Conservation (phyloP, 2,113 vertebrate species). For the Actenoides hombroni region DNA sequence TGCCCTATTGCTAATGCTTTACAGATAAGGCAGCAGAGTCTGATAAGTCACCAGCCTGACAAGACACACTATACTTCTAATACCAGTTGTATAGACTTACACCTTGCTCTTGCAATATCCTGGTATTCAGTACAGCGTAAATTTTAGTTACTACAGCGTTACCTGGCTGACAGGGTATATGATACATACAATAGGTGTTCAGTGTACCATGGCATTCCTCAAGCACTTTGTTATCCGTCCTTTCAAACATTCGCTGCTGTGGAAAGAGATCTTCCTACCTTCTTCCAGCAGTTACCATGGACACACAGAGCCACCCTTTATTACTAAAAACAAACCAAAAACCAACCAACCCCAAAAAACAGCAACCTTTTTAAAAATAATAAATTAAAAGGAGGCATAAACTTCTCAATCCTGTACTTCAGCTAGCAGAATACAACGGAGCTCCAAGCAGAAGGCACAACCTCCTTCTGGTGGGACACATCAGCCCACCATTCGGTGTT, state of each 20-base stretch:
- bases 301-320: neutral
- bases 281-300: neutral
- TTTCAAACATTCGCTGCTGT: neutral
- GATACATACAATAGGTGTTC: neutral
- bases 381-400: neutral
- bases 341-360: too few relatives aligned
- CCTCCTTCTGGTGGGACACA: neutral
- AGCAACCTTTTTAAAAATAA: neutral
- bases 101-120: neutral
- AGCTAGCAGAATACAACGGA: neutral
- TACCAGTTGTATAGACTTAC: neutral
- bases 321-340: neutral
- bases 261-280: neutral
- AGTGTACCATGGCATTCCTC: neutral
- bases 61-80: neutral
- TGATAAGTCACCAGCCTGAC: neutral
- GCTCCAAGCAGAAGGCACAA: neutral
- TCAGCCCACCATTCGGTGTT: neutral
- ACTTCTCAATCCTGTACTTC: neutral
- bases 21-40: neutral
- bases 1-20: neutral
- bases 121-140: neutral
- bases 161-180: neutral
- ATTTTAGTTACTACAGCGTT: fast-evolving
- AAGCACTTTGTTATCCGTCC: neutral